phyloP scores from a whole-genome alignment of 2,888 invertebrate species.

The Sinohyriopsis cumingii region DNA sequence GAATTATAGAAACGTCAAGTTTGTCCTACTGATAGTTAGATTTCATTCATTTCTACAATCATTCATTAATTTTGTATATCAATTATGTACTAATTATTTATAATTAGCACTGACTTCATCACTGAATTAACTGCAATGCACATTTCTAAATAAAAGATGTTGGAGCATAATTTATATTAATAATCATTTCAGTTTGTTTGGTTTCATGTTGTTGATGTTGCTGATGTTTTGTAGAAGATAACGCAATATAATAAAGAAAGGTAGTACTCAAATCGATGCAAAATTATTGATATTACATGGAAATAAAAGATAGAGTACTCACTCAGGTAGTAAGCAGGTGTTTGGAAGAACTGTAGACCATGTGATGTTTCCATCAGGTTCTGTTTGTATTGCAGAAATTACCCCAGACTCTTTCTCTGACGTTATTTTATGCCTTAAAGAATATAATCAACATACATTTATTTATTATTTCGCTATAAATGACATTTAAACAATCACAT shows the following conservation, averaged over 20 bases:
- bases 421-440: conserved; percentile 82
- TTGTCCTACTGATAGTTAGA: neutral
- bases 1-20: neutral
- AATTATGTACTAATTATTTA: no score
- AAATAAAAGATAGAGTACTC: conserved; percentile 55
- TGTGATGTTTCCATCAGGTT: conserved; percentile 92
- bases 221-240: no score
- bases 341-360: conserved; percentile 89
- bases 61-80: neutral
- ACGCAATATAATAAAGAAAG: no score
- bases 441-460: neutral
- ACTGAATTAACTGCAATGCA: no score
- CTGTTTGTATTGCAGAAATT: conserved; percentile 89
- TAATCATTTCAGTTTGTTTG: no score
- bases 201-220: no score
- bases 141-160: no score
- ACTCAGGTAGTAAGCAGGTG: conserved; percentile 85
- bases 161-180: no score
- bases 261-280: no score
- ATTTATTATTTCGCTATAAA: neutral
- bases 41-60: neutral
- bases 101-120: no score
- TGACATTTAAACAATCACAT: neutral
- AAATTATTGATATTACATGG: neutral
- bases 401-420: conserved; percentile 94